Evolutionary conservation across 2,113 vertebrate species (phyloP).

Genomic region (Globicephala melas): DNA sequence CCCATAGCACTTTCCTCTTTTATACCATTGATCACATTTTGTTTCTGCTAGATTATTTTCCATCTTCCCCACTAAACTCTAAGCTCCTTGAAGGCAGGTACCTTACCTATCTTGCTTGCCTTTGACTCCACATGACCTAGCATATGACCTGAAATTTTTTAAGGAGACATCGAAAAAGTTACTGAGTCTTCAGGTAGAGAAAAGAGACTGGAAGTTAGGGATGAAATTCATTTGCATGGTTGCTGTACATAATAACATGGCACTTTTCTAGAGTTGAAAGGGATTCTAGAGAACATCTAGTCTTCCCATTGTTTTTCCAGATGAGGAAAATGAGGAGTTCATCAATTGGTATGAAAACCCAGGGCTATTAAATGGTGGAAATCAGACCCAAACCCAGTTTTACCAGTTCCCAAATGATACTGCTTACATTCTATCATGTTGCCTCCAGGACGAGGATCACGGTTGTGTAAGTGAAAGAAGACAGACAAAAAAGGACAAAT

Average conservation of each 20-base stretch:
- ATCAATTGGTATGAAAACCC: neutral
- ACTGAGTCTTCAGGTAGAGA: neutral
- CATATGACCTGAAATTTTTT: neutral
- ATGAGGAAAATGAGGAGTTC: neutral
- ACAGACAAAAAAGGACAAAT: neutral
- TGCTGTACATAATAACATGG: neutral
- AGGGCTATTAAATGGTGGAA: neutral
- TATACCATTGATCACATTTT: neutral
- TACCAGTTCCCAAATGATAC: neutral
- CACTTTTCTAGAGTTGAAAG: neutral
- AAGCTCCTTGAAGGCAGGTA: neutral
- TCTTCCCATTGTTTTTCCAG: conserved; percentile 22
- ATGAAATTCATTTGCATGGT: neutral
- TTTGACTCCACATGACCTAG: neutral
- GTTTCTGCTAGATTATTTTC: neutral
- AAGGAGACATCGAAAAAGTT: neutral
- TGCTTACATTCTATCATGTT: neutral
- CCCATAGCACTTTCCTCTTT: neutral
- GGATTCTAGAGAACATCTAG: neutral
- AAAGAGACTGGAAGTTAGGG: neutral
- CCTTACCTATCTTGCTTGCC: neutral
- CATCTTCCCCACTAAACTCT: neutral
- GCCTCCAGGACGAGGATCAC: neutral
- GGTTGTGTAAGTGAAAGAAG: neutral
- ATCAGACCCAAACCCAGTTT: neutral